A percentile compares a stretch with the other conserved stretches of the same genome.
These are phyloP conservation scores for Axis porcinus DNA, from an alignment of 2,113 vertebrate genomes.

Conservation along the genomic window DNA sequence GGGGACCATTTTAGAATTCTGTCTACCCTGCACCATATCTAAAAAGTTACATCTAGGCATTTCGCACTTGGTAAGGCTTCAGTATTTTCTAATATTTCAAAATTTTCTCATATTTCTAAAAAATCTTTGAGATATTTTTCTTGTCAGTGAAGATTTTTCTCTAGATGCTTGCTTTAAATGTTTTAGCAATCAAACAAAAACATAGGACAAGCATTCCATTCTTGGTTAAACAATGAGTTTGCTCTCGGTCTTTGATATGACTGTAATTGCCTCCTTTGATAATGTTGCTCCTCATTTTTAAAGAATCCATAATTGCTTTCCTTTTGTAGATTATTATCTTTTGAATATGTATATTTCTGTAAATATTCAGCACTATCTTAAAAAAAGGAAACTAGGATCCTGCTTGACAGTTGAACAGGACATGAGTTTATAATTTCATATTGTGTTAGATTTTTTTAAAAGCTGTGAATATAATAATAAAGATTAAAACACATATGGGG, in stretches of 20 bases:
- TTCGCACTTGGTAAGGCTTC: not conserved
- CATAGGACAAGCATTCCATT: not conserved
- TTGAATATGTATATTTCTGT: constrained; percentile 56
- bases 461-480: constrained; percentile 53
- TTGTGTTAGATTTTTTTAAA: constrained; percentile 36
- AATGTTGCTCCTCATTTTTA: constrained; percentile 46
- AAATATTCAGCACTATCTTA: constrained; percentile 46
- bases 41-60: not conserved
- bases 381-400: constrained; percentile 23
- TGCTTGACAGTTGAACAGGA: constrained; percentile 20
- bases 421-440: constrained; percentile 53
- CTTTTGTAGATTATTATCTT: constrained; percentile 49
- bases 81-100: not conserved
- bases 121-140: not conserved
- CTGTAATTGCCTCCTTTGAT: constrained; percentile 55
- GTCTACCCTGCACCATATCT: not conserved
- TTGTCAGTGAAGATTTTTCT: not conserved
- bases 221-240: constrained; percentile 26
- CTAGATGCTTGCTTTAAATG: constrained; percentile 19
- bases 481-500: constrained; percentile 37
- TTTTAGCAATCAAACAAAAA: constrained; percentile 37
- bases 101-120: not conserved
- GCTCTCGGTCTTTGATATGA: constrained; percentile 48
- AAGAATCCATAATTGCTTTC: constrained; percentile 48
- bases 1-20: not conserved